Base-by-base conservation (phyloP, 92 coral and sea anemone species). In the Epizoanthus stellaris region DNA sequence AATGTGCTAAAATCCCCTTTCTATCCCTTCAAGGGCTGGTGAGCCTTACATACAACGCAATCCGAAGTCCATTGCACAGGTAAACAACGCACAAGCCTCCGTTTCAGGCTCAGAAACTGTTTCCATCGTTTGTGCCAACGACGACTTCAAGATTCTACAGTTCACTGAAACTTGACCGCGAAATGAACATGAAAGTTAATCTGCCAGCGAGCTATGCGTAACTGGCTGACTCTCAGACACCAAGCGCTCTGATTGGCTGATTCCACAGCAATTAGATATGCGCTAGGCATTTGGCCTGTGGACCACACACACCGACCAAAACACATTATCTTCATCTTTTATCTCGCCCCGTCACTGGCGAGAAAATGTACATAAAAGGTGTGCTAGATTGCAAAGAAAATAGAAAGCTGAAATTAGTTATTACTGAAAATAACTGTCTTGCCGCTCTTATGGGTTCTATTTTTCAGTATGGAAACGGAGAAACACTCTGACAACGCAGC, bases 221-320 rank as follows among this genome's bases (percentile, higher is more conserved):
- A 79, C 83, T 49, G 56, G 56, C 56, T 8, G 56, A 49, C 0
- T 8, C 9, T 49, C 9, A 11, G 15, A 52, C 10, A 52, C 10
- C 56, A 52, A 52, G 56, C 56, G 12, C 13, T 38, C 40, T 87
- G 85, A 90, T 90, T 90, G 93, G 90, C 19, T 72, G 34, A 56
- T 9, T 5, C 7, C 34, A 40, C 39, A 70, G 77, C 77, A 82
- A 82, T 82, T 82, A 52, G 57, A 53, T 76, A 58, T n/a, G 64
- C 72, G 12, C 6, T 47, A 67, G 8, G 77, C 84, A 88, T 87
- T 75, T 64, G 87, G 54, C 20, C 56, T 1, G 4, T 0, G 56
- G 93, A 90, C 93, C 93, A 90, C 93, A 90, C 93, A 90, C 87
- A 34, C 43, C 4, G 77, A 34, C 6, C 66, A 21, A 66, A 63